A percentile compares a stretch with the other conserved stretches of the same genome.
phyloP scores from a whole-genome alignment of 2,797 vertebrate genomes.

The Haliaeetus vocifer region DNA sequence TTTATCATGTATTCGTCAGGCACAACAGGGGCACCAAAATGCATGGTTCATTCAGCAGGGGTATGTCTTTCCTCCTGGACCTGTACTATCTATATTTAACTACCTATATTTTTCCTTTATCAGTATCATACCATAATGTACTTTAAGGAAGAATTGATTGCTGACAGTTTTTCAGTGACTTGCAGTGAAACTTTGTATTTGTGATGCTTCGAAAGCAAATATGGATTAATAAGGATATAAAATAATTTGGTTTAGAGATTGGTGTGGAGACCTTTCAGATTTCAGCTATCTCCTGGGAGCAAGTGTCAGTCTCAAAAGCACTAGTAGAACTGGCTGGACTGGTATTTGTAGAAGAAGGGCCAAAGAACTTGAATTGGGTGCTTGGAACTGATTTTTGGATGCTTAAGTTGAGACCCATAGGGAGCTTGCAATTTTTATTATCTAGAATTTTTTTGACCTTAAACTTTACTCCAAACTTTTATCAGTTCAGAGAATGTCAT shows the following conservation, averaged over 20 bases:
- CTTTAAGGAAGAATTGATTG: not conserved
- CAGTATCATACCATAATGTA: not conserved
- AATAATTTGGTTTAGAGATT: not conserved
- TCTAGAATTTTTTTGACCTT: not conserved
- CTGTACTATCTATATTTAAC: not conserved
- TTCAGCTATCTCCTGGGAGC: not conserved
- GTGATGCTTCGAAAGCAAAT: not conserved
- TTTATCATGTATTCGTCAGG: slow-evolving; percentile 97
- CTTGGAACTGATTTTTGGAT: not conserved
- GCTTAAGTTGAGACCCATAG: not conserved
- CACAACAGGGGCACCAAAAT: slow-evolving; percentile 94
- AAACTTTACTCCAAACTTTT: not conserved
- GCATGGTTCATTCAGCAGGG: slow-evolving; percentile 97
- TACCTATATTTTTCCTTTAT: not conserved
- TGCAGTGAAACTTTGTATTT: not conserved
- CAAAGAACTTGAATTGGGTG: not conserved
- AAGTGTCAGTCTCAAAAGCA: not conserved
- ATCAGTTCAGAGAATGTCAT: not conserved
- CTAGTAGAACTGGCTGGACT: not conserved
- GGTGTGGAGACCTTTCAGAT: not conserved
- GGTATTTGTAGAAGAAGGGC: not conserved
- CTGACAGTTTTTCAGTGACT: not conserved
- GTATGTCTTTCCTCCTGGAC: slow-evolving; percentile 72
- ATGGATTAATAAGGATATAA: not conserved
- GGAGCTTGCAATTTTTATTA: not conserved